Evolutionary conservation across 2,113 vertebrate species (phyloP), one percentile per base, ranked within the genome.

Genomic region (Odocoileus virginianus): DNA sequence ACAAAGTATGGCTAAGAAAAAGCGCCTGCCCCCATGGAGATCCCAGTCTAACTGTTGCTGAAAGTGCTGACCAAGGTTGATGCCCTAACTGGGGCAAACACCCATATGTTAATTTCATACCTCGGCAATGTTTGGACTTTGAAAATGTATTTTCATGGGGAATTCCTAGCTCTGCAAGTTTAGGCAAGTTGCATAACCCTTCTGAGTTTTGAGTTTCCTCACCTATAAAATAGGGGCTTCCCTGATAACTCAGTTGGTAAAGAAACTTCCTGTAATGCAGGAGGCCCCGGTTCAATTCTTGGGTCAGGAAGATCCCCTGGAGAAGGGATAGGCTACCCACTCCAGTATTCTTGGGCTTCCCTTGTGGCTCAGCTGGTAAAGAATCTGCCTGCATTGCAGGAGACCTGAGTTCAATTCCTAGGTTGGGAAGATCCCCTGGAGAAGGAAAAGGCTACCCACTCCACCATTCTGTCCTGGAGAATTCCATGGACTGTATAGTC

Each of bases 51-150:
- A 57, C 40, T 55, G 7, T 1, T 50, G 52, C 3, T n/a, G 28
- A 54, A 30, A 74, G 2, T 47, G 3, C 43, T 33, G 7, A n/a
- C 19, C 28, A 3, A 30, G 16, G 43, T 7, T 1, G 2, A 43
- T 9, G 10, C 19, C 15, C 17, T 7, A 16, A 36, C n/a, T 76
- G 27, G 36, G 2, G 0, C 28, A 84, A 21, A 45, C 1, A 78
- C 30, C 21, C 11, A 9, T 17, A 6, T 43, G n/a, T n/a, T 85
- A 27, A 45, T 45, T 97, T 40, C 50, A 97, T 27, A 23, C 3
- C 45, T 7, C 50, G 28, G 1, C 52, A n/a, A 58, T 92, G 30
- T 50, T 13, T 79, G 17, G 28, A 15, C 13, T 94, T 87, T 87
- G 25, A 81, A 89, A 52, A 54, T 54, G 12, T 30, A 50, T 67